Conservation (phyloP, 2,888 invertebrate species). For the Spodoptera picta region DNA sequence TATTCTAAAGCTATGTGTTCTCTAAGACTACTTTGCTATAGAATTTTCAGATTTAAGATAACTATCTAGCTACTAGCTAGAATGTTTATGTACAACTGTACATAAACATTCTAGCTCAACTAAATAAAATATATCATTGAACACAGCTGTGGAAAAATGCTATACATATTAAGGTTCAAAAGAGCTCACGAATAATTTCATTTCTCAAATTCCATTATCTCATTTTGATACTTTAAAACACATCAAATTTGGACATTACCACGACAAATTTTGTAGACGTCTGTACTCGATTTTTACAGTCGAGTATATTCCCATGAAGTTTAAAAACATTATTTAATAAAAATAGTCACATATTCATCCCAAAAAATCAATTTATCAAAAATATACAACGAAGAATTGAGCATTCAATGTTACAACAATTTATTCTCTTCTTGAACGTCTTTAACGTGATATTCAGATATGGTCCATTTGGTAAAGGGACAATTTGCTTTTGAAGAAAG, state of each 20-base stretch:
- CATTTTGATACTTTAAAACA: slow-evolving; percentile 11
- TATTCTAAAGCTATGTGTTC: slow-evolving; percentile 48
- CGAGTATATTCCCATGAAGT: slow-evolving; percentile 31
- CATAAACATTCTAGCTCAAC: slow-evolving; percentile 24
- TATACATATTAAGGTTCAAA: slow-evolving; percentile 16
- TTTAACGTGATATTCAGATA: slow-evolving; percentile 42
- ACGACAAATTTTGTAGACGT: slow-evolving; percentile 8
- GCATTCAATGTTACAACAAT: slow-evolving; percentile 43
- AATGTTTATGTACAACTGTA: no score
- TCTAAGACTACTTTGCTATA: slow-evolving; percentile 40
- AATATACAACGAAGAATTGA: slow-evolving; percentile 60
- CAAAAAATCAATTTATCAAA: slow-evolving; percentile 60
- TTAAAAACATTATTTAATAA: slow-evolving; percentile 39
- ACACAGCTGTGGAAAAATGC: slow-evolving; percentile 50
- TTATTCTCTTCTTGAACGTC: slow-evolving; percentile 16
- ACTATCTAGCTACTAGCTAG: no score
- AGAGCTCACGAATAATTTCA: slow-evolving; percentile 9
- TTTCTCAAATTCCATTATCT: slow-evolving; percentile 1
- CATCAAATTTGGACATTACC: slow-evolving; percentile 7
- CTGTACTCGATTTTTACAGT: slow-evolving; percentile 13
- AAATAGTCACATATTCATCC: slow-evolving; percentile 38
- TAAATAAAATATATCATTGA: slow-evolving; percentile 43
- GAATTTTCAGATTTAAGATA: slow-evolving; percentile 33
- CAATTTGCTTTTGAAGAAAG: not conserved
- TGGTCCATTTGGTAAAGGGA: slow-evolving; percentile 34